Conservation (phyloP, 1,140 invertebrate genomes). For the Notospermus geniculatus region DNA sequence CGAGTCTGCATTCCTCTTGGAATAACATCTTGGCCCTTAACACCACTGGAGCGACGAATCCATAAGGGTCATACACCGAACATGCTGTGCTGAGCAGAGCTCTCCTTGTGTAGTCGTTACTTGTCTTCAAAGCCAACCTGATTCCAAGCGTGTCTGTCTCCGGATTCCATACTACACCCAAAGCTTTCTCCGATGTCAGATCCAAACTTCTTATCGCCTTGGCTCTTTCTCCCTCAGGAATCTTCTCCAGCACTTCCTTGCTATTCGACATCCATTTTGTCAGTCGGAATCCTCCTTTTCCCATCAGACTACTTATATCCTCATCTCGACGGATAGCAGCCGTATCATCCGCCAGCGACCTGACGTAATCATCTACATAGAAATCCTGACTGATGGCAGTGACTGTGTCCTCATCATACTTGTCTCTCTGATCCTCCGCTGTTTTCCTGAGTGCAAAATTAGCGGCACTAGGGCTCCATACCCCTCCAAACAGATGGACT, state of each 20-base stretch:
- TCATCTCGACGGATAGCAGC: slow-evolving; percentile 12
- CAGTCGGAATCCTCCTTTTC: slow-evolving; percentile 15
- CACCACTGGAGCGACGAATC: slow-evolving; percentile 15
- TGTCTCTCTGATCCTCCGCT: slow-evolving; percentile 12
- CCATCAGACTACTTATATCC: slow-evolving; percentile 1
- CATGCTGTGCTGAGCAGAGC: slow-evolving; percentile 12
- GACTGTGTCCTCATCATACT: slow-evolving; percentile 2
- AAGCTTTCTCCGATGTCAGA: slow-evolving; percentile 2
- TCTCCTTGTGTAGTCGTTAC: slow-evolving; percentile 3
- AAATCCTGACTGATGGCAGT: slow-evolving; percentile 13
- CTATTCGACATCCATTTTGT: slow-evolving; percentile 18
- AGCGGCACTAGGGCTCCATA: slow-evolving; percentile 23
- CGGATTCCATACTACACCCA: slow-evolving; percentile 9
- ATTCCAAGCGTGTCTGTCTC: slow-evolving; percentile 11
- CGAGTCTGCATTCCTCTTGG: slow-evolving; percentile 12
- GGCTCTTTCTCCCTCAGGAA: slow-evolving; percentile 12
- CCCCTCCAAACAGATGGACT: slow-evolving; percentile 25
- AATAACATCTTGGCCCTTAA: slow-evolving; percentile 17
- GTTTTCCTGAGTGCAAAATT: slow-evolving; percentile 21
- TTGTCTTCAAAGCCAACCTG: neutral
- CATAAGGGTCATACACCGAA: slow-evolving; percentile 20
- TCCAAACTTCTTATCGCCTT: neutral
- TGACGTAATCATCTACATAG: slow-evolving; percentile 26
- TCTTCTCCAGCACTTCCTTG: slow-evolving; percentile 5
- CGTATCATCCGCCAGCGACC: slow-evolving; percentile 1